Percentiles rank a stretch among this genome's conserved stretches.
These are phyloP conservation scores for Drosophila pegasa DNA, from an alignment of 2,888 invertebrate species.

Conservation along the genomic window DNA sequence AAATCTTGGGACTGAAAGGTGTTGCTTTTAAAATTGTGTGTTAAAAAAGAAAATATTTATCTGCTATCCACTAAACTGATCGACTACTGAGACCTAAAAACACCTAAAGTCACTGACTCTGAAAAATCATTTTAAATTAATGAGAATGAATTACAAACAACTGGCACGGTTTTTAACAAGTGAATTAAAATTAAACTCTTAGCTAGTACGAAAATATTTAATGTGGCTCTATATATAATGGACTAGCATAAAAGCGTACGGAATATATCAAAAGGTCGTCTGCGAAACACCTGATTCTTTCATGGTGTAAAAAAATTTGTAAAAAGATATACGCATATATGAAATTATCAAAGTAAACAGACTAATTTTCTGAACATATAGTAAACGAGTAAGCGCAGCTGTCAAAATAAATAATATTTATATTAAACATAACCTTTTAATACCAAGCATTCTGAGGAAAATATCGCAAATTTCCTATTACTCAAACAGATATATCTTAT, in stretches of 20 bases:
- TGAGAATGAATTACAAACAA: neutral
- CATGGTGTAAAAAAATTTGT: no score
- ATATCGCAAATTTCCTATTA: neutral
- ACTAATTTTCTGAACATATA: no score
- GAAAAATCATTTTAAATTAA: neutral
- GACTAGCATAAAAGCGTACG: no score
- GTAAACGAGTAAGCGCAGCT: neutral
- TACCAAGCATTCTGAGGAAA: neutral
- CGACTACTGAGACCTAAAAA: slow-evolving; percentile 16
- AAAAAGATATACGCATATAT: no score
- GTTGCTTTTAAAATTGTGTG: neutral
- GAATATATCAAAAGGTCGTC: no score
- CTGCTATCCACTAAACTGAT: neutral
- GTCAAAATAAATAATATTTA: neutral
- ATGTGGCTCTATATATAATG: no score
- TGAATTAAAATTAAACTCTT: no score
- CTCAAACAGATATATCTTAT: neutral
- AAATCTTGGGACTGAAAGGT: slow-evolving; percentile 21
- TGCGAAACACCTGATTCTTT: no score
- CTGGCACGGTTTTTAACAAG: neutral
- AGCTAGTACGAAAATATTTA: no score
- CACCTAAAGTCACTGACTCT: no score
- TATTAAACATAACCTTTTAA: neutral
- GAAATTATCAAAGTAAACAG: no score
- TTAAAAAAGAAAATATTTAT: slow-evolving; percentile 1